Conservation (phyloP, 1,140 invertebrate species). For the Schlechtendalia chinensis region DNA sequence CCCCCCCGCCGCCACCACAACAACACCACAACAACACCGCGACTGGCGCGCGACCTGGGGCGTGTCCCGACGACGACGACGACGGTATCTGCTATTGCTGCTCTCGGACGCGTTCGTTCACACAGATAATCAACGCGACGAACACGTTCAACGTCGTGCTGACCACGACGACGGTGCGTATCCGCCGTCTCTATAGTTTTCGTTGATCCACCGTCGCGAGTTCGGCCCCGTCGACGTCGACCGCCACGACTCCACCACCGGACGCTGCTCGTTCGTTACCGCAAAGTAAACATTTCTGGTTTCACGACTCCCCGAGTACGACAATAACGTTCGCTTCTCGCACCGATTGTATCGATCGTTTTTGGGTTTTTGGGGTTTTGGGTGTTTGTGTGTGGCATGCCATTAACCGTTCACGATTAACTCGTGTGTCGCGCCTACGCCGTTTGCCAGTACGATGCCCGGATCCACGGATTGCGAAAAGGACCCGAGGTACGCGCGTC, state of each 20-base stretch:
- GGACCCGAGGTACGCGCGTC: slow-evolving; percentile 19
- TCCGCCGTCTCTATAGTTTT: not conserved
- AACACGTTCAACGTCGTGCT: not conserved
- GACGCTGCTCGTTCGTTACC: too few relatives aligned
- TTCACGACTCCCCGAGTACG: not conserved
- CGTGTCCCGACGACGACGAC: not conserved
- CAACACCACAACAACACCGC: not conserved
- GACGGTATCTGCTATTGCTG: too few relatives aligned
- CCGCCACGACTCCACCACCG: too few relatives aligned
- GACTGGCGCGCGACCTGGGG: not conserved
- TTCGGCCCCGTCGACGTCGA: too few relatives aligned
- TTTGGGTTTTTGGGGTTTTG: not conserved
- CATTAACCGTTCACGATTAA: slow-evolving; percentile 5
- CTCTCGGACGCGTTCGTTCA: not conserved
- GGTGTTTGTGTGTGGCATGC: slow-evolving; percentile 4
- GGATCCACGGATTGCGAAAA: slow-evolving; percentile 22
- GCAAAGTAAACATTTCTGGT: too few relatives aligned
- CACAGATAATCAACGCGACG: not conserved
- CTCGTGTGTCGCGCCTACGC: not conserved
- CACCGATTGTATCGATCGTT: not conserved
- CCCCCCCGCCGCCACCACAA: too few relatives aligned
- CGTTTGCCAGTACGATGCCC: slow-evolving; percentile 22
- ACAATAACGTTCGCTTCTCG: slow-evolving; percentile 1
- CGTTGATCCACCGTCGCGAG: too few relatives aligned
- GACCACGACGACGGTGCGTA: too few relatives aligned